phyloP scores from a whole-genome alignment of 2,888 invertebrate species.

The Nomada flava region DNA sequence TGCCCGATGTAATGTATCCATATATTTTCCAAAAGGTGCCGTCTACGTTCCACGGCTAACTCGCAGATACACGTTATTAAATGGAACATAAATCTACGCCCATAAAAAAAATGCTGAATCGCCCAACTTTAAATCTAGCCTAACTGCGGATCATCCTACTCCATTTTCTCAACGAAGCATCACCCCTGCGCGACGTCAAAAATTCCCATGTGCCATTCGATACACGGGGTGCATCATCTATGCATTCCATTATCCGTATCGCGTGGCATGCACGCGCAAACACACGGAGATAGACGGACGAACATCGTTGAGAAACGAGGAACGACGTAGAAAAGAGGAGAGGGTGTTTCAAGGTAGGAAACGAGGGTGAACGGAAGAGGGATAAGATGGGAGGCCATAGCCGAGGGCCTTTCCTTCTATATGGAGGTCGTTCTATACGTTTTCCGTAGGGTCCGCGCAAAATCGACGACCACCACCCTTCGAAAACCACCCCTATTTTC shows the following conservation, averaged over 20 bases:
- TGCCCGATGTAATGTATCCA: too few species aligned
- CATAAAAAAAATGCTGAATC: background rate
- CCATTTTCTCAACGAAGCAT: constrained; percentile 8
- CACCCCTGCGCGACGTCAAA: constrained; percentile 29
- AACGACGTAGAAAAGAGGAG: constrained; percentile 60
- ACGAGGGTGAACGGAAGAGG: constrained; percentile 53
- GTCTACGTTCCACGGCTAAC: background rate
- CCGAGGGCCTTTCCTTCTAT: constrained; percentile 78
- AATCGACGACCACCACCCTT: constrained; percentile 52
- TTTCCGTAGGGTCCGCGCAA: constrained; percentile 65
- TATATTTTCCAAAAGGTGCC: background rate
- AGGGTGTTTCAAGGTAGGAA: constrained; percentile 54
- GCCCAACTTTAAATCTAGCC: background rate
- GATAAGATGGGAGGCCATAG: constrained; percentile 82
- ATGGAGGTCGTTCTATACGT: constrained; percentile 54
- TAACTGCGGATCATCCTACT: background rate
- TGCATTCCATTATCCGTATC: constrained; percentile 80
- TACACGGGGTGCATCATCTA: constrained; percentile 57
- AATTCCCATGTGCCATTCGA: constrained; percentile 29
- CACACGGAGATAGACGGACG: constrained; percentile 60
- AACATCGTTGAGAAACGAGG: constrained; percentile 37
- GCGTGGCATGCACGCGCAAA: constrained; percentile 70
- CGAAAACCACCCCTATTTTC: constrained; percentile 49
- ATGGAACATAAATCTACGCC: background rate
- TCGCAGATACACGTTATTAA: background rate